These are phyloP conservation scores for Podabrus alpinus DNA, from an alignment of 2,888 invertebrate genomes.

Conservation along the genomic window DNA sequence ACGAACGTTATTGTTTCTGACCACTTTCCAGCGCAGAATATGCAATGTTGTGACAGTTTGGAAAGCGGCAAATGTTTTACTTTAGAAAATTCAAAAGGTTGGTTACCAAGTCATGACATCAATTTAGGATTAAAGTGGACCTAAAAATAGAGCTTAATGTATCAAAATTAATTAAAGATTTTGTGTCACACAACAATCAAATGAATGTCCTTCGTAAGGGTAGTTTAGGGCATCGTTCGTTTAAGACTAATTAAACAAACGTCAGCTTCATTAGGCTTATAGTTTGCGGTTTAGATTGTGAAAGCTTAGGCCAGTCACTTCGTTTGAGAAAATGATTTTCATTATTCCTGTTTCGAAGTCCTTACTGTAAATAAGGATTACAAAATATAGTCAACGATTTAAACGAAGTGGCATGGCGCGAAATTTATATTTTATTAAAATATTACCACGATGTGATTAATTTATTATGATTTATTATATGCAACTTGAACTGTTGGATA, in stretches of 20 bases:
- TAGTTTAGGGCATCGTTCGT: background rate
- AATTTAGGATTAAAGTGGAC: background rate
- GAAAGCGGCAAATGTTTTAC: slow-evolving; percentile 30
- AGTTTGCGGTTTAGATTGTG: slow-evolving; percentile 20
- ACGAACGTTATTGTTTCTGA: slow-evolving; percentile 33
- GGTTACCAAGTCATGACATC: background rate
- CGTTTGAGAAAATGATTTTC: slow-evolving; percentile 23
- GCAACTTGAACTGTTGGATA: background rate
- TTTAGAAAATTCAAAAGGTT: slow-evolving; percentile 5
- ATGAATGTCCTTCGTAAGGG: background rate
- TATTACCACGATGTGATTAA: background rate
- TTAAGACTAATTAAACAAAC: slow-evolving; percentile 33
- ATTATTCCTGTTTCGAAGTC: slow-evolving; percentile 16
- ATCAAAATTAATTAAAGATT: background rate
- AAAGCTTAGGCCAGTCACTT: slow-evolving; percentile 31
- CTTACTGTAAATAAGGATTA: slow-evolving; percentile 17
- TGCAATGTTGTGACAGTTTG: slow-evolving; percentile 36
- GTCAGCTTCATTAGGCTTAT: slow-evolving; percentile 34
- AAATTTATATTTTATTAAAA: too few relatives aligned
- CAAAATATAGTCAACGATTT: background rate
- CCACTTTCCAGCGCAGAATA: slow-evolving; percentile 36
- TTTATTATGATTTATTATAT: background rate
- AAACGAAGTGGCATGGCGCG: background rate
- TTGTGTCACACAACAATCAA: background rate
- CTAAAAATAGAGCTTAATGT: background rate